Base-by-base conservation (phyloP, 2,888 invertebrate species). In the Lycocerus yunnanus region DNA sequence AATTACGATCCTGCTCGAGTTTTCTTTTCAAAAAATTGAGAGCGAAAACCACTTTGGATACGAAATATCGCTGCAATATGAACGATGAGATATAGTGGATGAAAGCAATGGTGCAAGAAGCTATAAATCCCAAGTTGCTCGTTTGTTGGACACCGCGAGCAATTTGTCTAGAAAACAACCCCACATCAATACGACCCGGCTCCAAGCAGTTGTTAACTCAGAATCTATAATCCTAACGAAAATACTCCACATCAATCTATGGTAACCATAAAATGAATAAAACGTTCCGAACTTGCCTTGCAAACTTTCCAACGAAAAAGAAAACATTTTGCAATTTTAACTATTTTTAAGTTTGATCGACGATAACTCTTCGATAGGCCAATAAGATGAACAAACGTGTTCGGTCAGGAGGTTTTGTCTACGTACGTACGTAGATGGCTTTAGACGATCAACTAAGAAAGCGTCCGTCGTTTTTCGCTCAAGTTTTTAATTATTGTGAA, bases 91-190 rank as follows among this genome's bases (percentile, higher is more conserved):
- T 70, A 77, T 43, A 16, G 67, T 73, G 78, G 77, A 78, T 78
- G 79, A 78, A 78, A 72, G 75, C 76, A 75, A 78, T 78, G 78
- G 78, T 66, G 76, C 77, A 74, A 69, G 75, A 72, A 74, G 66
- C 78, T 70, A 80, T 80, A 80, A 79, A 80, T 80, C 79, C 78
- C 76, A 63, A 75, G 68, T 59, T 68, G 66, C 75, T 77, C 77
- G 77, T 78, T 78, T 78, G 74, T 77, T 72, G 76, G 73, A 78
- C 74, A 76, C 70, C 75, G 66, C 78, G 58, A 76, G 73, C 78
- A 79, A 80, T 80, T 80, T 80, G 78, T 78, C 78, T 71, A 58
- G 71, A 70, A 73, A 75, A 77, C 74, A 74, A 72, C 72, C 63
- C 74, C 70, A 69, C 70, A 74, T 77, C 77, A 68, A 77, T 66